These are phyloP conservation scores for Cossypha polioptera DNA, from an alignment of 2,797 vertebrate species.

Conservation along the genomic window DNA sequence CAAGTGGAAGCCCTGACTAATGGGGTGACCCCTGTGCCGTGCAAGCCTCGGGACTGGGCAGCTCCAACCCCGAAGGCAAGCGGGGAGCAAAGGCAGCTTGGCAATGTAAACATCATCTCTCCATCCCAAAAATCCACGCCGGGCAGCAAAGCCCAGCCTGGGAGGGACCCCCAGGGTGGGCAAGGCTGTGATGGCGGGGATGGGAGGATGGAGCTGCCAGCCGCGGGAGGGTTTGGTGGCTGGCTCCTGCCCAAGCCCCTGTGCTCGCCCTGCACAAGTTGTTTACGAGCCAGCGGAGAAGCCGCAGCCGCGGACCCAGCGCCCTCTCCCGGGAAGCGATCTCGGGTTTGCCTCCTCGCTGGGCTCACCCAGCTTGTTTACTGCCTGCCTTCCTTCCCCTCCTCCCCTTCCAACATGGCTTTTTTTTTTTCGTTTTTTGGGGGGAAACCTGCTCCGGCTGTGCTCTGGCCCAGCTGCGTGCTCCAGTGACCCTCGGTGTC, in stretches of 20 bases:
- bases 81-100: background rate
- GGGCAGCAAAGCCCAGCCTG: background rate
- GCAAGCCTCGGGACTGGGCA: background rate
- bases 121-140: background rate
- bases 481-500: background rate
- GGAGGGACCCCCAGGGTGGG: background rate
- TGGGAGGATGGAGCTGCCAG: background rate
- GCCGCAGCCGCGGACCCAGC: background rate
- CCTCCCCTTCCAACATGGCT: background rate
- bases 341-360: background rate
- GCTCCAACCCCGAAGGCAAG: background rate
- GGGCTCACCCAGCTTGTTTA: constrained; percentile 17
- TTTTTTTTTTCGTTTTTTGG: background rate
- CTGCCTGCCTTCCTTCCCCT: background rate
- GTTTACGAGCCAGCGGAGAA: constrained; percentile 22
- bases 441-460: background rate
- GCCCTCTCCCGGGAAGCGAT: constrained; percentile 64
- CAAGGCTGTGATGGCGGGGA: background rate
- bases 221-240: background rate
- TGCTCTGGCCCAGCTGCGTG: background rate
- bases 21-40: background rate
- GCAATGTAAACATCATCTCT: background rate
- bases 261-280: background rate
- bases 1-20: background rate
- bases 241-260: background rate